Percentiles rank a stretch among this genome's conserved stretches.
These are phyloP conservation scores for Heliconius hortense DNA, from an alignment of 2,888 invertebrate species.

Conservation along the genomic window DNA sequence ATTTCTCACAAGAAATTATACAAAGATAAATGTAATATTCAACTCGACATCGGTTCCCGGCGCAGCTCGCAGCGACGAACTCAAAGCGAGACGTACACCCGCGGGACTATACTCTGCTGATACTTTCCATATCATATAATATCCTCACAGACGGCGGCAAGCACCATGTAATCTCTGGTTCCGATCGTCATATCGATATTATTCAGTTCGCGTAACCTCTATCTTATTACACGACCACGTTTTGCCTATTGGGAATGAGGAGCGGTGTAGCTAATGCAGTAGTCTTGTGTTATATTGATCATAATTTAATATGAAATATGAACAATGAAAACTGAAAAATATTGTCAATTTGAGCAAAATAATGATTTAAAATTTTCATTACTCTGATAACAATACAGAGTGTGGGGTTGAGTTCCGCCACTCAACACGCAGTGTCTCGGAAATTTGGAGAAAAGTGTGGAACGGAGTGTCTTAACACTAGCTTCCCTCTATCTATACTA, in stretches of 20 bases:
- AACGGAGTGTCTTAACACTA: too few species aligned
- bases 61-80: conserved; percentile 9
- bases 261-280: not conserved
- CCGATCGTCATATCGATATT: conserved; percentile 18
- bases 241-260: conserved; percentile 18
- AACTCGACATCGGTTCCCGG: not conserved
- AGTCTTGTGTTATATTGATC: not conserved
- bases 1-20: not conserved
- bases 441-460: not conserved
- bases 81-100: conserved; percentile 16
- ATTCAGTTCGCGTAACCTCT: conserved; percentile 23
- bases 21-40: conserved; percentile 12
- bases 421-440: not conserved
- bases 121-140: conserved; percentile 24
- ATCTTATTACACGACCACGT: conserved; percentile 17
- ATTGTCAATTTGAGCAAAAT: not conserved
- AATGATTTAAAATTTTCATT: not conserved
- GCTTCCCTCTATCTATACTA: too few species aligned
- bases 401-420: not conserved
- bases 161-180: conserved; percentile 23
- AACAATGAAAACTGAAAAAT: not conserved
- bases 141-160: conserved; percentile 8
- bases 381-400: not conserved
- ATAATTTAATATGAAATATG: not conserved
- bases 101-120: conserved; percentile 12